Base-by-base conservation (phyloP, 2,797 vertebrate genomes). In the Balearica regulorum region DNA sequence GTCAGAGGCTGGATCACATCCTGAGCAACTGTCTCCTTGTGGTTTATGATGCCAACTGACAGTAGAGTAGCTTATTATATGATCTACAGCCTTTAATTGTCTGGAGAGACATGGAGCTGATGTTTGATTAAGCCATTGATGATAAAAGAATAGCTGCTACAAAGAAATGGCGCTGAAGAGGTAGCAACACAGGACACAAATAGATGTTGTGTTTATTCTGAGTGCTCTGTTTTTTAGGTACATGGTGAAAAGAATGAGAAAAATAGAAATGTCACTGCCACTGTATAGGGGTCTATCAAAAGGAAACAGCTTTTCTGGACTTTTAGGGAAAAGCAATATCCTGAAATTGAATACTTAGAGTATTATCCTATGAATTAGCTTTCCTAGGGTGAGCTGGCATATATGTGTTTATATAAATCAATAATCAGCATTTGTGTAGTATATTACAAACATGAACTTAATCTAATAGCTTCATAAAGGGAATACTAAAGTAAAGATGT, bases 21-120 rank as follows among this genome's bases (percentile, higher is more conserved):
- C 87, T 70, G 46, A 96, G 93, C 96, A 97, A 94, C 93, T 93
- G 93, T 16, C 62, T 94, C 80, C 85, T 78, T 96, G 84, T 93
- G 89, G 73, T 93, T 96, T 94, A 92, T 83, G 86, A 83, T 87
- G 86, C 84, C 70, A 94, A 0, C 35, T 95, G 94, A 69, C 95
- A 93, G 80, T 46, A 21, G 28, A 78, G 65, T 73, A 87, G 89
- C 95, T 97, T 95, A 79, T 96, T 92, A 43, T 76, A 83, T 17
- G 39, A 97, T 93, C 70, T 65, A 64, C 77, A 87, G 55, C 86
- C 88, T 96, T 96, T 93, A 95, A 92, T 93, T 93, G 61, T 87
- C 80, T 87, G 21, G 82, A 69, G 65, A 88, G 73, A 88, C 3
- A 1, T 46, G 57, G 55, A 90, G 55, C 81, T 96, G 84, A 85